Percentiles rank a stretch among this genome's conserved stretches.
phyloP scores from a whole-genome alignment of 2,113 vertebrate species.

The Axis porcinus region DNA sequence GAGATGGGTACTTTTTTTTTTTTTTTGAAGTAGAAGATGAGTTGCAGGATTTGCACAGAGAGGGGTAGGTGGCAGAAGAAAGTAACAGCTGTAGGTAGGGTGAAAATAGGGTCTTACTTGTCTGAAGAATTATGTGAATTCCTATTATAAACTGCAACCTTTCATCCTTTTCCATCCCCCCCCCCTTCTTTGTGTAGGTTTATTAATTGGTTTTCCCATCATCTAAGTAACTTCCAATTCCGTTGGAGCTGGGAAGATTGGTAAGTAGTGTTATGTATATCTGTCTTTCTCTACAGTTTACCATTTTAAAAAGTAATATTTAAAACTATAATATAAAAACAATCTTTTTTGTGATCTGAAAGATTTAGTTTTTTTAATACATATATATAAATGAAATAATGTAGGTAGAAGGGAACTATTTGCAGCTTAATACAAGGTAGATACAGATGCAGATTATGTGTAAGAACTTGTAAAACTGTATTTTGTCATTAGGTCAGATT shows the following conservation, averaged over 20 bases:
- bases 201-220: constrained; percentile 98
- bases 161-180: neutral
- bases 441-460: neutral
- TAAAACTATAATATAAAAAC: constrained; percentile 18
- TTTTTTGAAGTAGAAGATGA: neutral
- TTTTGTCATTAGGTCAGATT: constrained; percentile 89
- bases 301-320: neutral
- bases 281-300: neutral
- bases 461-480: neutral
- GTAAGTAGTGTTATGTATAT: constrained; percentile 80
- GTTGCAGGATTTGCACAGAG: neutral
- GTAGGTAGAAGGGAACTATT: neutral
- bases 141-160: neutral
- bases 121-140: neutral
- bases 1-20: neutral
- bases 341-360: neutral
- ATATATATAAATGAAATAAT: neutral
- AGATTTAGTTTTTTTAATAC: neutral
- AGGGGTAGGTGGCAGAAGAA: neutral
- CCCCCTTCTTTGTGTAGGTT: constrained; percentile 76
- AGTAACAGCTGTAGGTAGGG: neutral
- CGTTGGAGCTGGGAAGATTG: constrained; percentile 99
- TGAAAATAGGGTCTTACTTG: neutral
- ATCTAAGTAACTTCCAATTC: constrained; percentile 98
- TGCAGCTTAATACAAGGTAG: neutral